Percentiles rank a stretch among this genome's conserved stretches.
Conservation (phyloP, 2,797 vertebrate genomes). For the Setipinna tenuifilis region DNA sequence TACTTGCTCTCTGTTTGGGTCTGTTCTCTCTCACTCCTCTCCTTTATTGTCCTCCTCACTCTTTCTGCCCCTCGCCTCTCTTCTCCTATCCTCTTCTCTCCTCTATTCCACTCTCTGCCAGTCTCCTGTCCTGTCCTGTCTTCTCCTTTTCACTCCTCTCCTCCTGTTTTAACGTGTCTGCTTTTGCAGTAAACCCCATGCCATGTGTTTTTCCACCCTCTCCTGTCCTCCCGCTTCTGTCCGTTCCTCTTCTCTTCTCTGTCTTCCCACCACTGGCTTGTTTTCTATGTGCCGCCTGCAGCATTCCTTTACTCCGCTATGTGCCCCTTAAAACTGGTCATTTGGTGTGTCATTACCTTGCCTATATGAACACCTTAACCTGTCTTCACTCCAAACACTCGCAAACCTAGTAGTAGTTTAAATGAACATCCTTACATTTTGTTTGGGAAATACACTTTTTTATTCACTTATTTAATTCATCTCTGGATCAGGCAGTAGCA, state of each 20-base stretch:
- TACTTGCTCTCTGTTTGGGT: background rate
- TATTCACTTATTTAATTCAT: no score
- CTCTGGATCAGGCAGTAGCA: no score
- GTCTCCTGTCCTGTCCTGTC: background rate
- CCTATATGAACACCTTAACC: background rate
- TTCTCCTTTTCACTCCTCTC: background rate
- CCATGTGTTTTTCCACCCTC: background rate
- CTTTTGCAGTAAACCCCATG: background rate
- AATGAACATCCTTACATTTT: no score
- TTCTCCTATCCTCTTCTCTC: background rate
- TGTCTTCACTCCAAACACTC: background rate
- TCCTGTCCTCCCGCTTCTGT: background rate
- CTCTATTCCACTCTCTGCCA: background rate
- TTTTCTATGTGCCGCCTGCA: background rate
- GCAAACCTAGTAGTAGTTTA: no score
- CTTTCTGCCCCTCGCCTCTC: no score
- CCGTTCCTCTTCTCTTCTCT: background rate
- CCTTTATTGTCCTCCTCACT: no score
- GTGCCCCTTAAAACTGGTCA: slow-evolving; percentile 20
- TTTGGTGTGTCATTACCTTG: slow-evolving; percentile 7
- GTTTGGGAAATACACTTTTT: no score
- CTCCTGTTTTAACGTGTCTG: background rate
- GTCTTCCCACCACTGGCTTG: background rate
- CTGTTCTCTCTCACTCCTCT: background rate
- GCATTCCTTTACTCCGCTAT: background rate